phyloP scores from a whole-genome alignment of 2,797 vertebrate species.

The Triplophysa bombifrons region DNA sequence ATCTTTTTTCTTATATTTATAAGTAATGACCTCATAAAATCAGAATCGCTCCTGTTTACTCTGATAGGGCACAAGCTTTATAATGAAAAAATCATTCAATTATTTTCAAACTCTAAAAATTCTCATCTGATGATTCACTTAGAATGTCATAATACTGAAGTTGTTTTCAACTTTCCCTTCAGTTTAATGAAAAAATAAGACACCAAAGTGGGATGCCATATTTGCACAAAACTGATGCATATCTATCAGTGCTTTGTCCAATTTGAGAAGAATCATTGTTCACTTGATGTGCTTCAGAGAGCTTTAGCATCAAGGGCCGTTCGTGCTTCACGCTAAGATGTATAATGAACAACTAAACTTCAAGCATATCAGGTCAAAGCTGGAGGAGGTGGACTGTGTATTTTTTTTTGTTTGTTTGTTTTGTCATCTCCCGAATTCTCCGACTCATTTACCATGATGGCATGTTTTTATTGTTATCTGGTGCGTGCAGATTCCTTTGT shows the following conservation, averaged over 20 bases:
- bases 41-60: no score
- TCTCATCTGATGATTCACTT: no score
- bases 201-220: not conserved
- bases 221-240: no score
- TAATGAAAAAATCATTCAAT: no score
- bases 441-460: not conserved
- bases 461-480: not conserved
- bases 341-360: constrained; percentile 16
- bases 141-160: no score
- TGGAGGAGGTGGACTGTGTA: constrained; percentile 3
- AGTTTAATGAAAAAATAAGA: not conserved
- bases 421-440: constrained; percentile 19
- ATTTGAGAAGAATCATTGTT: not conserved
- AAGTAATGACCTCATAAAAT: no score
- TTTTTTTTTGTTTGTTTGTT: not conserved
- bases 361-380: constrained; percentile 21
- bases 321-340: constrained; percentile 16
- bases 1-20: no score
- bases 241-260: not conserved
- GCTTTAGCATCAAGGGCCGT: constrained; percentile 17
- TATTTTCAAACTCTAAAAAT: no score
- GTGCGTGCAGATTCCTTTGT: constrained; percentile 10
- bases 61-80: no score
- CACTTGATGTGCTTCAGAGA: constrained; percentile 31
- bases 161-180: no score